phyloP scores from a whole-genome alignment of 2,888 invertebrate genomes.

The Tipula unca region DNA sequence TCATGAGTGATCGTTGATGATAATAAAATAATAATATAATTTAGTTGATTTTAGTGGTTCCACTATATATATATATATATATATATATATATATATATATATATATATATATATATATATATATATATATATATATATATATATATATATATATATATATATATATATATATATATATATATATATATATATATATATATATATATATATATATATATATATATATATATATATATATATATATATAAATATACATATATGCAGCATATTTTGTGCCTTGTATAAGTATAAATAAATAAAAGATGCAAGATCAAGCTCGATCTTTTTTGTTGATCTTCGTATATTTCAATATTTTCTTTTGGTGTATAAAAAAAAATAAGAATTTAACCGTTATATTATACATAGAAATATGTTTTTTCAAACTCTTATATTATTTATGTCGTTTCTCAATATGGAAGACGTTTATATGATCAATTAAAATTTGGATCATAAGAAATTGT shows the following conservation, averaged over 20 bases:
- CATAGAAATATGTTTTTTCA: not conserved
- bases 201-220: not conserved
- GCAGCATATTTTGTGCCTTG: not conserved
- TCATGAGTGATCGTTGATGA: not conserved
- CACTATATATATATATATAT: not conserved
- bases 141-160: not conserved
- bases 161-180: not conserved
- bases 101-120: not conserved
- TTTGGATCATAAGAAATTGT: not conserved
- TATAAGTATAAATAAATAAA: not conserved
- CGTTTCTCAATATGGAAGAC: not conserved
- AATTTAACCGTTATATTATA: not conserved
- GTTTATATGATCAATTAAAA: conserved; percentile 1
- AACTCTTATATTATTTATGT: not conserved
- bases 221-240: not conserved
- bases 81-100: not conserved
- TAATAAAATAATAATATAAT: not conserved
- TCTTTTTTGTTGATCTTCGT: not conserved
- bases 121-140: not conserved
- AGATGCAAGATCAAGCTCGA: not conserved
- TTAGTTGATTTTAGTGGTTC: not conserved
- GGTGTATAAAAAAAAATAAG: not conserved
- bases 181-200: not conserved
- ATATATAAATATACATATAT: not conserved
- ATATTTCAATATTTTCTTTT: not conserved